These are phyloP conservation scores for Subanguina moxae DNA, from an alignment of 1,140 invertebrate species.

Conservation along the genomic window DNA sequence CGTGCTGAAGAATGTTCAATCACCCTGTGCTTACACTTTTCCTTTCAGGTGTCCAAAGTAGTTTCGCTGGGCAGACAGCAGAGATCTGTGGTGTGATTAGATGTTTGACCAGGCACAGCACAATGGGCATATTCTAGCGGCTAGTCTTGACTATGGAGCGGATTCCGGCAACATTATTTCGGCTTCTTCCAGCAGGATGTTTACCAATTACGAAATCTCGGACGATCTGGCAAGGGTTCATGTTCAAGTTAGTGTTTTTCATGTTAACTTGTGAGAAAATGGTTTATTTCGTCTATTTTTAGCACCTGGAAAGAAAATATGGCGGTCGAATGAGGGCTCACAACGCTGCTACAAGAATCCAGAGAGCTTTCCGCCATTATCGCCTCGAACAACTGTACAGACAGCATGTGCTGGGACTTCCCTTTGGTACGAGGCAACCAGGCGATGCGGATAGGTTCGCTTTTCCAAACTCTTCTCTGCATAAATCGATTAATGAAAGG, in stretches of 20 bases:
- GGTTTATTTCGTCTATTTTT: constrained; percentile 8
- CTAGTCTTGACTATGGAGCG: background rate
- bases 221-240: constrained; percentile 19
- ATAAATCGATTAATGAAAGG: background rate
- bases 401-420: constrained; percentile 15
- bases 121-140: too few relatives aligned
- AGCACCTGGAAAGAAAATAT: constrained; percentile 24
- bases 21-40: too few relatives aligned
- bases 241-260: constrained; percentile 12
- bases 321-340: constrained; percentile 22
- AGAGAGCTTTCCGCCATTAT: constrained; percentile 20
- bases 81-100: too few relatives aligned
- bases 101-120: too few relatives aligned
- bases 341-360: constrained; percentile 20
- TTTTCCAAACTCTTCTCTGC: background rate
- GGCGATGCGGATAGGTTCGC: background rate
- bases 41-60: too few relatives aligned
- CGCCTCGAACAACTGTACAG: constrained; percentile 13
- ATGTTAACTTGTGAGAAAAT: background rate
- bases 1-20: too few relatives aligned
- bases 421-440: background rate
- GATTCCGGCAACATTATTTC: constrained; percentile 3
- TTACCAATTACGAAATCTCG: constrained; percentile 23
- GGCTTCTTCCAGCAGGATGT: constrained; percentile 18
- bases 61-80: too few relatives aligned